A percentile compares a stretch with the other conserved stretches of the same genome.
These are phyloP conservation scores for Oscheius myriophilus DNA, from an alignment of 2,888 invertebrate genomes.

Conservation along the genomic window DNA sequence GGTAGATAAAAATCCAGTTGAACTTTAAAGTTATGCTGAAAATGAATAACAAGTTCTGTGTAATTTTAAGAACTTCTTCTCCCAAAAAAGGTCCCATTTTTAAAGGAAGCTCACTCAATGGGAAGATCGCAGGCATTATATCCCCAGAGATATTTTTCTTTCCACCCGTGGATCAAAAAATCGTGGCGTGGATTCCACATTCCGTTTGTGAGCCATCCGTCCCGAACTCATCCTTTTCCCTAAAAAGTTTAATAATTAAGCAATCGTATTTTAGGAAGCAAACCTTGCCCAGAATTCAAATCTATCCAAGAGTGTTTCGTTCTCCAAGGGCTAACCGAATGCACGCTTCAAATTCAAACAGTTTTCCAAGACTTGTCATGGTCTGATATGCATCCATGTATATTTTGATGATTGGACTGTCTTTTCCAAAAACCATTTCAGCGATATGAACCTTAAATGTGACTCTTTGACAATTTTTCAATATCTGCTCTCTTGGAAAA, in stretches of 20 bases:
- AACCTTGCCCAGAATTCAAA: constrained; percentile 18
- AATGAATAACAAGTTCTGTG: no score
- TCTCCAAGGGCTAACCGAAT: constrained; percentile 53
- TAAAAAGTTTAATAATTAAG: constrained; percentile 32
- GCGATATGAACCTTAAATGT: constrained; percentile 42
- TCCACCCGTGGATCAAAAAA: constrained; percentile 52
- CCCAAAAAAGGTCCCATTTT: no score
- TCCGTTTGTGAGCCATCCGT: constrained; percentile 44
- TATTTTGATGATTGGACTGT: constrained; percentile 10
- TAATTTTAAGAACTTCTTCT: no score
- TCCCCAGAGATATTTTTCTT: constrained; percentile 29
- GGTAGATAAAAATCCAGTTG: no score
- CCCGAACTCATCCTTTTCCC: constrained; percentile 37
- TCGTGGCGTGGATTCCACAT: constrained; percentile 42
- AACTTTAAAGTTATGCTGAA: no score
- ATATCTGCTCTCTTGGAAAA: no score
- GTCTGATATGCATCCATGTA: constrained; percentile 41
- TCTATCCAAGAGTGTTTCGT: constrained; percentile 18
- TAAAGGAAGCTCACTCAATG: constrained; percentile 24
- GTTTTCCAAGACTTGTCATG: constrained; percentile 40
- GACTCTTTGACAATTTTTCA: no score
- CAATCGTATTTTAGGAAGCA: not conserved
- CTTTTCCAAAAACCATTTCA: constrained; percentile 34
- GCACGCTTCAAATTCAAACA: constrained; percentile 60
- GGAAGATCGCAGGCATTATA: constrained; percentile 12